Base-by-base conservation (phyloP, 2,888 invertebrate genomes). In the Zaprionus obscuricornis region DNA sequence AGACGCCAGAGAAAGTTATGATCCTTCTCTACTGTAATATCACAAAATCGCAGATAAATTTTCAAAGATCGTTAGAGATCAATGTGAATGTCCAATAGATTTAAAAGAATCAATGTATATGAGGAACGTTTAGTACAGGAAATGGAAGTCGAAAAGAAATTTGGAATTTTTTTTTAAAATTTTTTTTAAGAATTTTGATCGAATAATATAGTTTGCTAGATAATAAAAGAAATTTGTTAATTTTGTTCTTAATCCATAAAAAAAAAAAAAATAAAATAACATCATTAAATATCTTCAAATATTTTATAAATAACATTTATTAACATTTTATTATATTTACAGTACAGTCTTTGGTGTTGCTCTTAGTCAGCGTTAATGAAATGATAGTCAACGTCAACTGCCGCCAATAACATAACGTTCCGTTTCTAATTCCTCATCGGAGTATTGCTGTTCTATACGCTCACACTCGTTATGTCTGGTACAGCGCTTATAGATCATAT, bases 41-140 rank as follows among this genome's bases (percentile, higher is more conserved):
- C 88, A 79, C 84, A 87, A 18, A 88, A 86, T 71, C 87, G 87
- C 59, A 88, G 60, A 64, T 71, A 79, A 8, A 88, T 75, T 60
- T n/a, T 88, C 87, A 52, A 83, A 85, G 74, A 88, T 86, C 87
- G 88, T 88, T 62, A 68, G 84, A 7, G 14, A 29, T 13, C 40
- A 40, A 14, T 24, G 29, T 29, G n/a, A n/a, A 31, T 34, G 29
- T 8, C 3, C 24, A 26, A 18, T 33, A 26, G n/a, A 16, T 27
- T 10, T 7, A 20, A n/a, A 14, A 24, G 1, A 3, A 24, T 34
- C 8, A 1, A 10, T 8, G 8, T 11, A 13, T 31, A 11, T 31
- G 37, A 31, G 59, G 56, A 40, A 58, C 40, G 31, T 55, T 56
- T 22, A 24, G 42, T 50, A 52, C 56, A 55, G 49, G 24, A 65